Evolutionary conservation across 2,888 invertebrate species (phyloP).

Genomic region (Lasius platythorax): DNA sequence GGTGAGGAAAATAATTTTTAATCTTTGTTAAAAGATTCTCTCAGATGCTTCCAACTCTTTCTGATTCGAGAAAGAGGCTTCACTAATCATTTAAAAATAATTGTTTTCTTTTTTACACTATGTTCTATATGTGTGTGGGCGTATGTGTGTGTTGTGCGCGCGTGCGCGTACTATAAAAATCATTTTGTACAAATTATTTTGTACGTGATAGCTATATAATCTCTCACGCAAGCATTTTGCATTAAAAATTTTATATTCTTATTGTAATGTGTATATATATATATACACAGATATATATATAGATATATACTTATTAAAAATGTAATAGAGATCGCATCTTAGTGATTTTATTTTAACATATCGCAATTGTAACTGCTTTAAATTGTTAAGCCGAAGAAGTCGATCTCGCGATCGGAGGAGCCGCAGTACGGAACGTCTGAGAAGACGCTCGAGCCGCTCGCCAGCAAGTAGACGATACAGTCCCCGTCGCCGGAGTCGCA

Average conservation of each 20-base stretch:
- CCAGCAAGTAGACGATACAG: conserved; percentile 76
- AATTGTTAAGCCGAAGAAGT: conserved; percentile 79
- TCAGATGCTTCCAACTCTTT: not conserved
- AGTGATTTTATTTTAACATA: conserved; percentile 2
- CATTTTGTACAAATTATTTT: conserved; percentile 8
- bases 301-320: conserved; percentile 5
- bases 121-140: not conserved
- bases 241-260: not conserved
- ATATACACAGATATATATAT: not conserved
- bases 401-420: conserved; percentile 81
- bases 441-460: conserved; percentile 83
- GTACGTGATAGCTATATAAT: not conserved
- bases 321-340: conserved; percentile 27
- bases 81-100: not conserved
- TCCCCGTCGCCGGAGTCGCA: conserved; percentile 77
- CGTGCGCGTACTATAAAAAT: not conserved
- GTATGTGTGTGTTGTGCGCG: no score
- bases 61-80: not conserved
- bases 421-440: conserved; percentile 76
- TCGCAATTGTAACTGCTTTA: conserved; percentile 53
- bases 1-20: conserved; percentile 77
- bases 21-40: conserved; percentile 17
- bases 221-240: not conserved
- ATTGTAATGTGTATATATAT: not conserved
- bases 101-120: not conserved